A percentile compares a stretch with the other conserved stretches of the same genome.
These are phyloP conservation scores for Orthonychiurus folsomi DNA, from an alignment of 2,888 invertebrate genomes.

Conservation along the genomic window DNA sequence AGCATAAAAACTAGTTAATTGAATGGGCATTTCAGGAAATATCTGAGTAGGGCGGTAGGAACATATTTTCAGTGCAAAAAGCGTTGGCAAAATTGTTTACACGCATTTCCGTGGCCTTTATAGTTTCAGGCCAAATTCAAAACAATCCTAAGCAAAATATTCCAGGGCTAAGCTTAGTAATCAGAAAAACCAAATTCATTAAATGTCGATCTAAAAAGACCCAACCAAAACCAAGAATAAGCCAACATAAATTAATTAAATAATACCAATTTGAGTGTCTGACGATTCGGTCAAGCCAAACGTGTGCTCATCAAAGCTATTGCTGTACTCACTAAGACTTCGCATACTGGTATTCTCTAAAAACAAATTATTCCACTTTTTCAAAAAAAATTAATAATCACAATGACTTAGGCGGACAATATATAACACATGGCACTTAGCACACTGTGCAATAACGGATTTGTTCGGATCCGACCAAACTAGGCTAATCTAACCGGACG, in stretches of 20 bases:
- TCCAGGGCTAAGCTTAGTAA: neutral
- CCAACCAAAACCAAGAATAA: slow-evolving; percentile 8
- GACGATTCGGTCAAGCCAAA: slow-evolving; percentile 29
- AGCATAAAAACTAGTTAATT: no score
- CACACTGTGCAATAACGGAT: neutral
- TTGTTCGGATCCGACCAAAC: slow-evolving; percentile 8
- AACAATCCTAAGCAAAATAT: neutral
- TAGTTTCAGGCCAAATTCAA: neutral
- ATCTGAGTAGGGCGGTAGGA: no score
- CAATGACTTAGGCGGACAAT: slow-evolving; percentile 19
- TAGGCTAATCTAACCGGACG: slow-evolving; percentile 54
- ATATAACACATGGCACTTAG: slow-evolving; percentile 16
- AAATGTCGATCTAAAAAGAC: no score
- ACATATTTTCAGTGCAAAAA: no score
- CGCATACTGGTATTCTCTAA: slow-evolving; percentile 40
- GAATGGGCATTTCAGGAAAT: no score
- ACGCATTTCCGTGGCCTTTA: no score
- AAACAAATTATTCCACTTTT: slow-evolving; percentile 12
- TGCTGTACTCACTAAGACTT: slow-evolving; percentile 41
- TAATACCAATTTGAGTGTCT: slow-evolving; percentile 37
- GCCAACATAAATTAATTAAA: slow-evolving; percentile 10
- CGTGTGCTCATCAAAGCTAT: slow-evolving; percentile 41
- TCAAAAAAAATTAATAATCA: slow-evolving; percentile 16
- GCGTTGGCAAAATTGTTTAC: no score
- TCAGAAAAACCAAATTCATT: neutral